A percentile compares a stretch with the other conserved stretches of the same genome.
These are phyloP conservation scores for Acridotheres tristis DNA, from an alignment of 2,797 vertebrate species.

Conservation along the genomic window DNA sequence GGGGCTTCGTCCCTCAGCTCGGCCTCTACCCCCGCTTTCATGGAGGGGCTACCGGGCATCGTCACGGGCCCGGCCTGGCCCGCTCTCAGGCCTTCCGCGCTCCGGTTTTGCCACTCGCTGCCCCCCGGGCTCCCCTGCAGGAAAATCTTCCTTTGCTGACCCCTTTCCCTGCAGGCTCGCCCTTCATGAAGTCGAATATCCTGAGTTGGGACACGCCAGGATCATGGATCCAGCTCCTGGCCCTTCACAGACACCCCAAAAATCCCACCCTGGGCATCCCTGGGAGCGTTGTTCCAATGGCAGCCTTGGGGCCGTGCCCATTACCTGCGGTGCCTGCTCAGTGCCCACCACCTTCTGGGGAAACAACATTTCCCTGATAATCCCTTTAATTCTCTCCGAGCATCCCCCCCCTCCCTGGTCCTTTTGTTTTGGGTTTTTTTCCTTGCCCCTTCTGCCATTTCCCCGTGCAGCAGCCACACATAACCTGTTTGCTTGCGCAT, in stretches of 20 bases:
- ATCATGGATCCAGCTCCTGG: background rate
- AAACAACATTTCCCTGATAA: background rate
- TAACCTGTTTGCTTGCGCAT: background rate
- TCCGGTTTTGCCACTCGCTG: fast-evolving
- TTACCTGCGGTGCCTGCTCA: background rate
- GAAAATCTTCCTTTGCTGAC: background rate
- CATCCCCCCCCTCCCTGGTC: background rate
- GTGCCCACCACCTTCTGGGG: background rate
- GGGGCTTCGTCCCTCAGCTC: background rate
- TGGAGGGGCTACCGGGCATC: too few species aligned
- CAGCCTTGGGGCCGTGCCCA: fast-evolving
- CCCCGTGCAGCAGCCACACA: background rate
- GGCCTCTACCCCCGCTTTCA: too few species aligned
- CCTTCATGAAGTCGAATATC: background rate
- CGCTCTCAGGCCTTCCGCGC: fast-evolving
- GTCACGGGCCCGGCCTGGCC: too few species aligned
- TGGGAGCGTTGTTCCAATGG: too few species aligned
- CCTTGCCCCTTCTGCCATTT: too few species aligned
- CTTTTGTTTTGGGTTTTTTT: fast-evolving
- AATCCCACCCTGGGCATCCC: background rate
- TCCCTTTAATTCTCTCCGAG: background rate
- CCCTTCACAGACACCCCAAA: background rate
- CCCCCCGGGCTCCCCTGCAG: too few species aligned
- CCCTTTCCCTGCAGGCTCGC: too few species aligned
- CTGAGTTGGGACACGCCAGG: fast-evolving